These are phyloP conservation scores for Notarius lentiginosus DNA, from an alignment of 2,113 vertebrate genomes.

Conservation along the genomic window DNA sequence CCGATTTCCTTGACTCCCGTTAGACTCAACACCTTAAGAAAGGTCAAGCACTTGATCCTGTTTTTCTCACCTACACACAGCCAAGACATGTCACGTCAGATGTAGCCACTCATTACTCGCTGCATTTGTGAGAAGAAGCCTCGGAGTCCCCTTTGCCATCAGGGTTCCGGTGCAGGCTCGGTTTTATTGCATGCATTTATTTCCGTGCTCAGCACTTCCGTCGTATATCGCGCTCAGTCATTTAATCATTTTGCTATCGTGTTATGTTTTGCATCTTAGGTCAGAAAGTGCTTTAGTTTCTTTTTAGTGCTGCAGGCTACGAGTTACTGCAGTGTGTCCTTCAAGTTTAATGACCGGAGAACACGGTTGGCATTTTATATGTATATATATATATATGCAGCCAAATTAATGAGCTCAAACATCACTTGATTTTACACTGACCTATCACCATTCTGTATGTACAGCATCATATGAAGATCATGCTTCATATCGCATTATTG, in stretches of 20 bases:
- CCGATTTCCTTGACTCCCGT: constrained; percentile 27
- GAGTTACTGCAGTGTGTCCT: constrained; percentile 17
- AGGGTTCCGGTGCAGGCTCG: not conserved
- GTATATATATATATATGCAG: constrained; percentile 22
- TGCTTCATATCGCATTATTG: constrained; percentile 33
- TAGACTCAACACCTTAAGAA: constrained; percentile 47
- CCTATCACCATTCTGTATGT: constrained; percentile 25
- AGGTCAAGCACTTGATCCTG: constrained; percentile 58
- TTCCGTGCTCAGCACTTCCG: constrained; percentile 22
- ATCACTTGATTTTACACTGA: constrained; percentile 40
- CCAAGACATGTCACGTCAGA: constrained; percentile 48
- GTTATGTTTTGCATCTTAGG: constrained; percentile 29
- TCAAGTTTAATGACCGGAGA: constrained; percentile 27
- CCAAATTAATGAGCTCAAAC: constrained; percentile 47
- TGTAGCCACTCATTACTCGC: constrained; percentile 54
- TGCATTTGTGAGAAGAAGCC: constrained; percentile 18
- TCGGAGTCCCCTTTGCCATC: not conserved
- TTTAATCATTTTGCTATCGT: constrained; percentile 31
- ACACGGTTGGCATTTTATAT: constrained; percentile 34
- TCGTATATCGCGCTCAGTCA: not conserved
- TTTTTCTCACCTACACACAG: constrained; percentile 16
- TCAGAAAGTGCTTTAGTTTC: constrained; percentile 29
- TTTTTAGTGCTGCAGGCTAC: constrained; percentile 21
- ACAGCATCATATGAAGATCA: constrained; percentile 34
- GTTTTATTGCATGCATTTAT: not conserved